Percentiles rank a stretch among this genome's conserved stretches.
Evolutionary conservation across 2,797 vertebrate species (phyloP).

Genomic region (Oryzias dopingdopingensis): DNA sequence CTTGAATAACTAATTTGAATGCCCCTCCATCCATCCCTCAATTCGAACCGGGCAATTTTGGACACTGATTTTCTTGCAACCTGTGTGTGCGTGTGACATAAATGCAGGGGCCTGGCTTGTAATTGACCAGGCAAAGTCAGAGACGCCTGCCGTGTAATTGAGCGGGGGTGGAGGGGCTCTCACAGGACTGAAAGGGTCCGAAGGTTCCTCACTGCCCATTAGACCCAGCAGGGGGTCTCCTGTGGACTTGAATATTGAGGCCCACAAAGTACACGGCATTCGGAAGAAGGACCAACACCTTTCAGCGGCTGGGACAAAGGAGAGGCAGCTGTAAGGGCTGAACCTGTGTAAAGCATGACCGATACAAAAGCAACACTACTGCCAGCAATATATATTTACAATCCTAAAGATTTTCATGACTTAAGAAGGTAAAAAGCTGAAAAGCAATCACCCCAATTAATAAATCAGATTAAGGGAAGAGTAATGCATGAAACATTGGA

Average conservation of each 20-base stretch:
- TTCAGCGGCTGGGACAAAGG: constrained; percentile 27
- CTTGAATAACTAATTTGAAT: constrained; percentile 76
- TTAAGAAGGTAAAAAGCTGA: too few species aligned
- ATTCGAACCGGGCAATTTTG: constrained; percentile 70
- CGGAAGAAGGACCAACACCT: constrained; percentile 51
- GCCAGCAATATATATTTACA: constrained; percentile 6
- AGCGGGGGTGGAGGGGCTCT: constrained; percentile 64
- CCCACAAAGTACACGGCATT: constrained; percentile 20
- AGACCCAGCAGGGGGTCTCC: constrained; percentile 74
- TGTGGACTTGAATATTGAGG: constrained; percentile 53
- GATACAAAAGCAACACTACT: not conserved
- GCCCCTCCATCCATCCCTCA: constrained; percentile 65
- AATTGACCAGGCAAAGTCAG: constrained; percentile 78
- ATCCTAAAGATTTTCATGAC: too few species aligned
- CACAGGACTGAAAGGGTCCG: constrained; percentile 70
- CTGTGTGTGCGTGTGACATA: constrained; percentile 69
- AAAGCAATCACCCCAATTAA: not conserved
- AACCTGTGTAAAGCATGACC: not conserved
- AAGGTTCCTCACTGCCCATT: constrained; percentile 71
- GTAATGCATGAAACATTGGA: too few species aligned
- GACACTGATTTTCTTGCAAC: constrained; percentile 72
- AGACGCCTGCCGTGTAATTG: constrained; percentile 81
- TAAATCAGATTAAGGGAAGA: not conserved
- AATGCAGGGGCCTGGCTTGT: constrained; percentile 73
- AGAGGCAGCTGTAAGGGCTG: constrained; percentile 36